A percentile compares a stretch with the other conserved stretches of the same genome.
Evolutionary conservation across 2,888 invertebrate genomes (phyloP).

Genomic region (Aspidapion aeneum): DNA sequence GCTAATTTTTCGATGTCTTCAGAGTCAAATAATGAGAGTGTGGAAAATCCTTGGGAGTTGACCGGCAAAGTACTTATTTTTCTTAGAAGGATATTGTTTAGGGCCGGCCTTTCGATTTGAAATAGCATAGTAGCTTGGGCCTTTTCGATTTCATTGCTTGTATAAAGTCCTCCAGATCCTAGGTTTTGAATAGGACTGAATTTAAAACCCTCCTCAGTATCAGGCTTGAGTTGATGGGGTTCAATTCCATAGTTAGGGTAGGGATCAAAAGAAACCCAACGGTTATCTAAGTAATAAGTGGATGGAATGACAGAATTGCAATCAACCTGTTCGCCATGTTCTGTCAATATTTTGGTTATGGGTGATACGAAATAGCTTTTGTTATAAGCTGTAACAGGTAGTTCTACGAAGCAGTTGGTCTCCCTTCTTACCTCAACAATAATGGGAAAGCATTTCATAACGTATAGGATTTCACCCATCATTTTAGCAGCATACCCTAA

Average conservation of each 20-base stretch:
- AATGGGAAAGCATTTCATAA: not conserved
- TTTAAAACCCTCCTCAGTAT: not conserved
- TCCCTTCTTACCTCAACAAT: conserved; percentile 7
- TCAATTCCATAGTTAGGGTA: not conserved
- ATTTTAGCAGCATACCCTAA: conserved; percentile 4
- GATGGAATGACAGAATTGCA: conserved; percentile 15
- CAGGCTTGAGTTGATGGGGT: not conserved
- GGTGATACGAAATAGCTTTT: conserved; percentile 17
- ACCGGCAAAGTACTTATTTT: not conserved
- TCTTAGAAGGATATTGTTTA: not conserved
- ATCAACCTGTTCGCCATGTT: conserved; percentile 9
- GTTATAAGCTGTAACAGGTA: conserved; percentile 14
- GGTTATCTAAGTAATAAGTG: conserved; percentile 11
- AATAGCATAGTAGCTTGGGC: not conserved
- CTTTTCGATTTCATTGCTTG: not conserved
- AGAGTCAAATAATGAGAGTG: not conserved
- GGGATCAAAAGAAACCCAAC: conserved; percentile 15
- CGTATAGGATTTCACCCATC: not conserved
- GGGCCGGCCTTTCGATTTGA: not conserved
- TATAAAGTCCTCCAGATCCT: not conserved
- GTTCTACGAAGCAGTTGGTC: conserved; percentile 2
- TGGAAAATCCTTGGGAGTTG: not conserved
- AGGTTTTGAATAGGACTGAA: not conserved
- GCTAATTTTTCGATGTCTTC: not conserved
- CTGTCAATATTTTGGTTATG: conserved; percentile 13